Evolutionary conservation across 1,140 invertebrate species (phyloP).

Genomic region (Cydia strobilella): DNA sequence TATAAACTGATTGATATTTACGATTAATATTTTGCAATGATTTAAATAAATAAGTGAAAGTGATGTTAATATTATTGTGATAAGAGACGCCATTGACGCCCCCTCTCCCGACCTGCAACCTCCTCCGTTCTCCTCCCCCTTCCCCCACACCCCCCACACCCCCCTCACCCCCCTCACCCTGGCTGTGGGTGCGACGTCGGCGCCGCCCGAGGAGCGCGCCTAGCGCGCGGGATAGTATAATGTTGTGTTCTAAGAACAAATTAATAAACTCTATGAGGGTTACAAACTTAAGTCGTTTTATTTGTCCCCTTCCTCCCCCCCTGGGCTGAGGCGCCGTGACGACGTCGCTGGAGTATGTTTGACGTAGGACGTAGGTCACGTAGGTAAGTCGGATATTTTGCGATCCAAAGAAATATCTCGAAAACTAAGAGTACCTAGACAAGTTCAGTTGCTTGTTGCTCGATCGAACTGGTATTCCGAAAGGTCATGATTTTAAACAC

Average conservation of each 20-base stretch:
- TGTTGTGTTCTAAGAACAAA: conserved; percentile 31
- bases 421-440: no score
- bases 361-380: no score
- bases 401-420: no score
- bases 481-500: no score
- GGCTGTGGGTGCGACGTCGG: neutral
- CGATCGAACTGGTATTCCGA: no score
- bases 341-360: neutral
- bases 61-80: neutral
- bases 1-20: neutral
- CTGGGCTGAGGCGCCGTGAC: neutral
- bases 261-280: conserved; percentile 32
- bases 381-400: no score
- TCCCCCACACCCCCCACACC: neutral
- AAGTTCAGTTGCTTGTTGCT: no score
- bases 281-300: conserved; percentile 8
- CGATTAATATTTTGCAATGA: neutral
- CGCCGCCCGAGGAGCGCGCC: neutral
- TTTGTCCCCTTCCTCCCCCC: neutral
- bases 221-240: conserved; percentile 10
- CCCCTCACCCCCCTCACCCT: neutral
- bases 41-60: conserved; percentile 8
- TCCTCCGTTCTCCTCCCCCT: no score
- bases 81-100: neutral
- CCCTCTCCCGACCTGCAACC: neutral